A percentile compares a stretch with the other conserved stretches of the same genome.
Conservation (phyloP, 2,113 vertebrate species). For the Corythornis madagascariensis region DNA sequence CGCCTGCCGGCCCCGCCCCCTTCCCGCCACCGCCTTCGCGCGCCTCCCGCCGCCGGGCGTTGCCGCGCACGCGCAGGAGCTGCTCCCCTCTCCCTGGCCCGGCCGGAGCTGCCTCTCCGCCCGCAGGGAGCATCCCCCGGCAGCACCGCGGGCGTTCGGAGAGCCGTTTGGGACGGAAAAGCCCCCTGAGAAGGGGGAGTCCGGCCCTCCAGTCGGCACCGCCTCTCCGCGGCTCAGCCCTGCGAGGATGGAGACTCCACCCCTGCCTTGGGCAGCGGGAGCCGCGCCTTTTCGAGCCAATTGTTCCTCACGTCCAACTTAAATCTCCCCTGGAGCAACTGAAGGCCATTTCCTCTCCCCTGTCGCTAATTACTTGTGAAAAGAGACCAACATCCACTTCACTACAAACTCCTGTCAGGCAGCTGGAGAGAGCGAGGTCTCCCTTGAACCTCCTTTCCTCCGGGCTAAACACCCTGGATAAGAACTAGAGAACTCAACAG, state of each 20-base stretch:
- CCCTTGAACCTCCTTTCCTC: background rate
- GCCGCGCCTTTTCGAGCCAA: too few species aligned
- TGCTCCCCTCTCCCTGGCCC: accelerated
- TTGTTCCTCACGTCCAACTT: too few species aligned
- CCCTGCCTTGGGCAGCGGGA: background rate
- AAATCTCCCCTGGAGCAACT: background rate
- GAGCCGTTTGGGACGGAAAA: background rate
- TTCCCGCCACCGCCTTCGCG: too few species aligned
- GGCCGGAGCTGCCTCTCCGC: background rate
- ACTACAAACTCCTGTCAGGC: background rate
- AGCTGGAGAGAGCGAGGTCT: background rate
- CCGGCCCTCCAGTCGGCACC: too few species aligned
- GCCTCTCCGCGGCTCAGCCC: background rate
- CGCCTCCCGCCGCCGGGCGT: background rate
- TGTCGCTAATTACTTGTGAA: too few species aligned
- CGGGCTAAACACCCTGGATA: background rate
- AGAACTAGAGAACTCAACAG: background rate
- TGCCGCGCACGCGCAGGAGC: accelerated
- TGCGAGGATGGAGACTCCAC: too few species aligned
- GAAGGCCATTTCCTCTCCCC: background rate
- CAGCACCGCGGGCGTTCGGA: too few species aligned
- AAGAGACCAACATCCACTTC: background rate
- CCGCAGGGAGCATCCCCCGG: accelerated
- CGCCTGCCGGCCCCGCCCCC: background rate
- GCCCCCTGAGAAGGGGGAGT: background rate